phyloP scores from a whole-genome alignment of 2,888 invertebrate genomes.

The Ophion slaviceki region DNA sequence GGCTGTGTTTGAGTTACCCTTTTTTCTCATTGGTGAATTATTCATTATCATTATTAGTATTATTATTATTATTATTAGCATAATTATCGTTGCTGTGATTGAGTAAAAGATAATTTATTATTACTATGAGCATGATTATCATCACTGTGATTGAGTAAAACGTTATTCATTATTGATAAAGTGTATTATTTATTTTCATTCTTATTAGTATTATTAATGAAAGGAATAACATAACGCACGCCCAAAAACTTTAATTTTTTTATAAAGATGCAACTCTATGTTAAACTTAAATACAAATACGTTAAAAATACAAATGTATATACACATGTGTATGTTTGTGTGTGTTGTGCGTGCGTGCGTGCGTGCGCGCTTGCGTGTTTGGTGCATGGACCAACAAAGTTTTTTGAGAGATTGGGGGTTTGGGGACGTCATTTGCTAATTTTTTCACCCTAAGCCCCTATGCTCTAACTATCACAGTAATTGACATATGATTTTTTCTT shows the following conservation, averaged over 20 bases:
- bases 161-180: background rate
- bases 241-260: background rate
- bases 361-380: too few species aligned
- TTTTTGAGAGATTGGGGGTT: too few species aligned
- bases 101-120: background rate
- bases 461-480: too few species aligned
- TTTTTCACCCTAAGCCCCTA: too few species aligned
- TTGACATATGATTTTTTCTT: too few species aligned
- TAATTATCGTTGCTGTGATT: background rate
- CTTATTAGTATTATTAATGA: background rate
- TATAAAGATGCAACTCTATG: background rate
- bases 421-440: too few species aligned
- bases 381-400: too few species aligned
- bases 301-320: background rate
- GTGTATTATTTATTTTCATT: background rate
- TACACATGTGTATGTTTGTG: too few species aligned
- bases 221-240: background rate
- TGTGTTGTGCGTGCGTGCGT: too few species aligned
- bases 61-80: background rate
- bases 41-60: background rate
- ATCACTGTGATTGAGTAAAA: background rate
- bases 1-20: background rate
- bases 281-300: background rate
- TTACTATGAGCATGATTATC: background rate
- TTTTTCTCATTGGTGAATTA: background rate